Base-by-base conservation (phyloP, 2,888 invertebrate species). In the Chrysina gloriosa region DNA sequence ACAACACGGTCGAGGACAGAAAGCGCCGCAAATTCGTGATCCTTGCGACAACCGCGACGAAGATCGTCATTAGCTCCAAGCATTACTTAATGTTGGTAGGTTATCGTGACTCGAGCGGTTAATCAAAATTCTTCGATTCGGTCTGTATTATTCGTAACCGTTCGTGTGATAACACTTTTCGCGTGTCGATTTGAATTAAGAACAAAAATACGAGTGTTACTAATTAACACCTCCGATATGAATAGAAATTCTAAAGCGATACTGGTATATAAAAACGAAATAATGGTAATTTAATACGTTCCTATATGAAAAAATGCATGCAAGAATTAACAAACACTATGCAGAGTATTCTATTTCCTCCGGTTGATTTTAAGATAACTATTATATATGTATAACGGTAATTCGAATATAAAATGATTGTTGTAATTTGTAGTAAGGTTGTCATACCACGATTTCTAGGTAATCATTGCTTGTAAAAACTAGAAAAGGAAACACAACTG, bases 21-120 rank as follows among this genome's bases (percentile, higher is more conserved):
- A 70, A 65, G 67, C 48, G 69, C 70, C 68, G 71, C 70, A 65
- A 70, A 71, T 71, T 71, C 71, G 64, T 69, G 67, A 68, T 71
- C 64, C 29, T 56, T 36, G 36, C 56, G 56, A 45, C 29, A 31
- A 31, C 31, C 19, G 16, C 52, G 52, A 14, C 7, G 52, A 31
- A 52, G 19, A 47, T 52, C 31, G 52, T 52, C 52, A 52, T 52
- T 52, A 52, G 31, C 19, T 19, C 52, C 19, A 4, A 52, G 34
- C 34, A 31, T 52, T 52, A 52, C 52, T 31, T 52, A 52, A 52
- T 31, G 52, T 14, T 16, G 25, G 31, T 31, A 31, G 16, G 31
- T 19, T 31, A 52, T 52, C 52, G 52, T 52, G 52, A 52, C 52
- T 31, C 6, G 31, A 9, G 31, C 19, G 31, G 31, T 52, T 52